Percentiles rank a stretch among this genome's conserved stretches.
phyloP scores from a whole-genome alignment of 2,888 invertebrate species.

The Craniophora ligustri region DNA sequence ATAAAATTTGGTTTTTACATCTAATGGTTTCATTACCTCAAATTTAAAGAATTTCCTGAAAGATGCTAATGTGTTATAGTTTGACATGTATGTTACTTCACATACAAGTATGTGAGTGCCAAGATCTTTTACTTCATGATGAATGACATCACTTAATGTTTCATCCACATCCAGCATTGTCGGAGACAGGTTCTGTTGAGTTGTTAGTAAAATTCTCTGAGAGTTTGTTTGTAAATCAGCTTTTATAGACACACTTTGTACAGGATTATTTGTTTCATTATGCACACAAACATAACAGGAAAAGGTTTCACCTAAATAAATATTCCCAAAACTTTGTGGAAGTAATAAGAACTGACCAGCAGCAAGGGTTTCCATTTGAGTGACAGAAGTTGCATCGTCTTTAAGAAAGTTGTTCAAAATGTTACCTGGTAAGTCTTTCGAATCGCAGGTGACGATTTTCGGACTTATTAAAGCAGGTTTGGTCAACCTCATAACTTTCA shows the following conservation, averaged over 20 bases:
- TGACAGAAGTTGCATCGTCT: constrained; percentile 95
- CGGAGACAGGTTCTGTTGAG: constrained; percentile 90
- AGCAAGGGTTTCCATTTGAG: constrained; percentile 94
- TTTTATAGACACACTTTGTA: constrained; percentile 95
- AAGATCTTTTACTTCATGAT: constrained; percentile 99
- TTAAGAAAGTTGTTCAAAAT: constrained; percentile 93
- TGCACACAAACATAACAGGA: constrained; percentile 99
- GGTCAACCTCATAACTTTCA: constrained; percentile 97
- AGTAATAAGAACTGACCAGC: constrained; percentile 96
- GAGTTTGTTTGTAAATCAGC: constrained; percentile 98
- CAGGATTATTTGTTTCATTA: constrained; percentile 96
- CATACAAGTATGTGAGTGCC: constrained; percentile 99
- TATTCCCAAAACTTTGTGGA: constrained; percentile 99
- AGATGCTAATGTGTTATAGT: constrained; percentile 92
- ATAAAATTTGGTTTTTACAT: constrained; percentile 99
- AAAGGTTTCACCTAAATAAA: constrained; percentile 99
- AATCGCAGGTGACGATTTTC: constrained; percentile 94
- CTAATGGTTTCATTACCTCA: constrained; percentile 98
- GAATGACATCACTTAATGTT: constrained; percentile 98
- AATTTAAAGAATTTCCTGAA: constrained; percentile 99
- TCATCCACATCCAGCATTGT: constrained; percentile 92
- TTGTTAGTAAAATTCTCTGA: constrained; percentile 94
- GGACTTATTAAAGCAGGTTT: constrained; percentile 96
- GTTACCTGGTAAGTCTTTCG: constrained; percentile 94
- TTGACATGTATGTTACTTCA: constrained; percentile 96